Evolutionary conservation across 2,113 vertebrate genomes (phyloP).

Genomic region (Ammodytes dubius): DNA sequence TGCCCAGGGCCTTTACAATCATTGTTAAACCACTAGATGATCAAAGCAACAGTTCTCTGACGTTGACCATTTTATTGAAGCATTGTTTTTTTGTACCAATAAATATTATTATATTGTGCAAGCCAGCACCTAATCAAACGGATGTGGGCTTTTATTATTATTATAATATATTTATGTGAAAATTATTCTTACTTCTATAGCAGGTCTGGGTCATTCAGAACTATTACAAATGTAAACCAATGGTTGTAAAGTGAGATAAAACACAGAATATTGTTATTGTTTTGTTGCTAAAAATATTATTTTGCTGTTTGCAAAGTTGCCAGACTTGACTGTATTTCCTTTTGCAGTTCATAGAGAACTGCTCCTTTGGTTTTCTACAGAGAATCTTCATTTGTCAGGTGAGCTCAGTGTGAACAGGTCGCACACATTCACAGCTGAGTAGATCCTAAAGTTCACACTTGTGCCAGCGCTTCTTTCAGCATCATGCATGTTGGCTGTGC

Average conservation of each 20-base stretch:
- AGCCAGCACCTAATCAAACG: not conserved
- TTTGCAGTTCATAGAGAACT: constrained; percentile 12
- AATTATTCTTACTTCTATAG: not conserved
- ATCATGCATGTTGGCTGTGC: constrained; percentile 12
- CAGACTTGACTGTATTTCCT: constrained; percentile 27
- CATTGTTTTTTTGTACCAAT: not conserved
- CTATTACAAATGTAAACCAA: not conserved
- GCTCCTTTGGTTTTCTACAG: not conserved
- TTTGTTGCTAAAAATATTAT: not conserved
- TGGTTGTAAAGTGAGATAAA: not conserved
- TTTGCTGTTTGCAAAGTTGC: constrained; percentile 10
- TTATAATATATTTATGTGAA: not conserved
- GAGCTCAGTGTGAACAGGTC: constrained; percentile 13
- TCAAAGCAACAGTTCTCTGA: constrained; percentile 4
- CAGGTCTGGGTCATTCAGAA: constrained; percentile 3
- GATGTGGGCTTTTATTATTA: not conserved
- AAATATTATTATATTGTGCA: not conserved
- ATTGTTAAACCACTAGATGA: not conserved
- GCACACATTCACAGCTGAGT: not conserved
- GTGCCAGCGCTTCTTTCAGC: constrained; percentile 26
- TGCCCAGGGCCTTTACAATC: not conserved
- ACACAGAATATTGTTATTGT: not conserved
- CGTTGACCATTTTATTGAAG: constrained; percentile 10
- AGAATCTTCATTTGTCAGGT: not conserved
- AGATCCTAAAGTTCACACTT: constrained; percentile 47